phyloP scores from a whole-genome alignment of 2,888 invertebrate species.

The Chesias legatella region DNA sequence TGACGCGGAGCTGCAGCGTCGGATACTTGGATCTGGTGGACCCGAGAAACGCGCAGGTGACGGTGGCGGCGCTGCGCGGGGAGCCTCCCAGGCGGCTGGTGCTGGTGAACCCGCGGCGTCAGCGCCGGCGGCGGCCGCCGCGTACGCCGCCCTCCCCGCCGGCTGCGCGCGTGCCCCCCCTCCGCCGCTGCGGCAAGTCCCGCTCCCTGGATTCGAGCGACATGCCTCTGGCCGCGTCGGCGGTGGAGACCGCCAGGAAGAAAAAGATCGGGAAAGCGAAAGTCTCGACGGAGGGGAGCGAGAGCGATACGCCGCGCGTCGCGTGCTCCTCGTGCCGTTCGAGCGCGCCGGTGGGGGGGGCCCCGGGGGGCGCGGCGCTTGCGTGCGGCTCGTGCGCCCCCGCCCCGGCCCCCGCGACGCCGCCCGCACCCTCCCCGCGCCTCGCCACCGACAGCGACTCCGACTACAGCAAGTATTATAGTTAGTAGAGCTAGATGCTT shows the following conservation, averaged over 20 bases:
- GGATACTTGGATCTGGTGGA: constrained; percentile 93
- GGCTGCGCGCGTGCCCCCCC: constrained; percentile 59
- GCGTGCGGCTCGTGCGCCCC: constrained; percentile 43
- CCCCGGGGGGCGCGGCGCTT: constrained; percentile 34
- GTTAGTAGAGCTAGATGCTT: constrained; percentile 36
- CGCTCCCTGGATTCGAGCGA: constrained; percentile 93
- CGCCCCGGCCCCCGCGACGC: constrained; percentile 30
- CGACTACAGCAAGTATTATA: constrained; percentile 80
- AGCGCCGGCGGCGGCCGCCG: constrained; percentile 52
- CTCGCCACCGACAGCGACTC: constrained; percentile 60
- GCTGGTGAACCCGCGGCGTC: constrained; percentile 82
- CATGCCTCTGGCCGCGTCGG: constrained; percentile 82
- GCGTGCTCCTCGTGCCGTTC: constrained; percentile 51
- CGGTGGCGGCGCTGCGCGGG: constrained; percentile 84
- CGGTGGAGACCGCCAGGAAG: constrained; percentile 37
- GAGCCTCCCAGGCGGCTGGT: constrained; percentile 89
- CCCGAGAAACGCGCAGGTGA: constrained; percentile 87
- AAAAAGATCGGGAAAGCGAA: constrained; percentile 18
- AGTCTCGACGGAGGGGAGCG: constrained; percentile 14
- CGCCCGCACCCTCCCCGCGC: constrained; percentile 29
- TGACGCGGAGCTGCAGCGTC: constrained; percentile 92
- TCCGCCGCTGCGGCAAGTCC: constrained; percentile 88
- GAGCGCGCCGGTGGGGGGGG: constrained; percentile 40
- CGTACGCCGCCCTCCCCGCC: constrained; percentile 49
- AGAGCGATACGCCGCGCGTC: constrained; percentile 34